Conservation (phyloP, 2,113 vertebrate species). For the Triplophysa siluroides region DNA sequence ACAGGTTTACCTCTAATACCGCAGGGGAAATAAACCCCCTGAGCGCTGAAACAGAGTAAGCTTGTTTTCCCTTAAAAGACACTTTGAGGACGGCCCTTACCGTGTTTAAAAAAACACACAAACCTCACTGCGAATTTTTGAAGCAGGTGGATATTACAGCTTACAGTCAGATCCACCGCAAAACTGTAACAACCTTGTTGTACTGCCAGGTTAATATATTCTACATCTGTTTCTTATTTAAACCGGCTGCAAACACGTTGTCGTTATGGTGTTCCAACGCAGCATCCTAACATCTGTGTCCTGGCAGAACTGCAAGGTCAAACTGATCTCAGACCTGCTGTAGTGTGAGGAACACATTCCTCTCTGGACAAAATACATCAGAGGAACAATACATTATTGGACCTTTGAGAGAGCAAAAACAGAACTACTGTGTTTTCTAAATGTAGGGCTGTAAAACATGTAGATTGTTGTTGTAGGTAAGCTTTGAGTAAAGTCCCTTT, state of each 20-base stretch:
- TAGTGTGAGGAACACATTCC: slow-evolving; percentile 19
- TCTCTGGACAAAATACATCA: slow-evolving; percentile 4
- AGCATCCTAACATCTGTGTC: background rate
- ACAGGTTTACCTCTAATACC: slow-evolving; percentile 67
- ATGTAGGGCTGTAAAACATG: background rate
- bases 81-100: slow-evolving; percentile 65
- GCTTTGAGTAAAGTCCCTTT: slow-evolving; percentile 12
- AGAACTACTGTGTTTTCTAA: background rate
- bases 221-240: slow-evolving; percentile 45
- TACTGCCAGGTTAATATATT: slow-evolving; percentile 35
- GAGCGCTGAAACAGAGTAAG: slow-evolving; percentile 61
- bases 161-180: slow-evolving; percentile 9
- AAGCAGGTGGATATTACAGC: slow-evolving; percentile 27
- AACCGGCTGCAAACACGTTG: slow-evolving; percentile 28
- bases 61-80: slow-evolving; percentile 67
- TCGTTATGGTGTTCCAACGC: background rate
- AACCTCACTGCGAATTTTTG: slow-evolving; percentile 12
- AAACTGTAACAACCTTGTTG: slow-evolving; percentile 25
- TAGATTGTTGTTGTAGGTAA: background rate
- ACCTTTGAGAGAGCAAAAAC: slow-evolving; percentile 19
- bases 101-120: slow-evolving; percentile 58
- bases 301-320: background rate
- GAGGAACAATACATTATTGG: slow-evolving; percentile 12
- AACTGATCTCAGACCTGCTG: slow-evolving; percentile 29
- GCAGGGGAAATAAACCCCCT: slow-evolving; percentile 76